These are phyloP conservation scores for Manduca sexta DNA, from an alignment of 1,140 invertebrate genomes.

Conservation along the genomic window DNA sequence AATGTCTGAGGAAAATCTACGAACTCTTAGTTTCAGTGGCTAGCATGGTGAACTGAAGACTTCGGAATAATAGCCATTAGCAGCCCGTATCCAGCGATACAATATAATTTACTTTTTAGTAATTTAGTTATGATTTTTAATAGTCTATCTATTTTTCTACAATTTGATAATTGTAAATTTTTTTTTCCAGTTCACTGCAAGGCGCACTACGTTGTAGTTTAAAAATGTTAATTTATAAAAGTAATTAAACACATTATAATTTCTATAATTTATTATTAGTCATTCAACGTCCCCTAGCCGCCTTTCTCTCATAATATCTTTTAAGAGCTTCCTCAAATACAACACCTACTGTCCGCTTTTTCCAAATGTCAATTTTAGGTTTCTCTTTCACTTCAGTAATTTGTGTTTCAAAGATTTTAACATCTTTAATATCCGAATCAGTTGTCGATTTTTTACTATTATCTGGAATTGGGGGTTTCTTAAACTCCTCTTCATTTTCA, in stretches of 20 bases:
- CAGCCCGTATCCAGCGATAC: no score
- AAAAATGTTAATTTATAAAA: slow-evolving; percentile 11
- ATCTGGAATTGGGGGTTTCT: slow-evolving; percentile 24
- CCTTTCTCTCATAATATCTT: slow-evolving; percentile 86
- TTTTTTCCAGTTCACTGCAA: slow-evolving; percentile 82
- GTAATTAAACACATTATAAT: no score
- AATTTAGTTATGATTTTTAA: no score
- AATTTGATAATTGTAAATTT: no score
- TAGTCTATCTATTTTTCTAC: no score
- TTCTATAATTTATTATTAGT: no score
- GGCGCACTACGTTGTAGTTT: slow-evolving; percentile 68
- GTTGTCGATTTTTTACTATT: slow-evolving; percentile 17
- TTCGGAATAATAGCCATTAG: no score
- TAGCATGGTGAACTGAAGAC: no score
- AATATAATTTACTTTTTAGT: no score
- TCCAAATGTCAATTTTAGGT: slow-evolving; percentile 83
- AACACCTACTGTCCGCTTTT: slow-evolving; percentile 87
- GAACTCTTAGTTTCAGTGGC: no score
- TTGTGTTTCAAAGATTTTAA: not conserved
- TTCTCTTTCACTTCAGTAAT: slow-evolving; percentile 31
- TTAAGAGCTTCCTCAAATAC: slow-evolving; percentile 86
- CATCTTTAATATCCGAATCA: not conserved
- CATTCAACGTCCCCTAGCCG: slow-evolving; percentile 48
- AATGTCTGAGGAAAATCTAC: no score
- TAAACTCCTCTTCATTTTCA: not conserved